phyloP scores from a whole-genome alignment of 2,113 vertebrate species.

The Ivindomyrus marchei region DNA sequence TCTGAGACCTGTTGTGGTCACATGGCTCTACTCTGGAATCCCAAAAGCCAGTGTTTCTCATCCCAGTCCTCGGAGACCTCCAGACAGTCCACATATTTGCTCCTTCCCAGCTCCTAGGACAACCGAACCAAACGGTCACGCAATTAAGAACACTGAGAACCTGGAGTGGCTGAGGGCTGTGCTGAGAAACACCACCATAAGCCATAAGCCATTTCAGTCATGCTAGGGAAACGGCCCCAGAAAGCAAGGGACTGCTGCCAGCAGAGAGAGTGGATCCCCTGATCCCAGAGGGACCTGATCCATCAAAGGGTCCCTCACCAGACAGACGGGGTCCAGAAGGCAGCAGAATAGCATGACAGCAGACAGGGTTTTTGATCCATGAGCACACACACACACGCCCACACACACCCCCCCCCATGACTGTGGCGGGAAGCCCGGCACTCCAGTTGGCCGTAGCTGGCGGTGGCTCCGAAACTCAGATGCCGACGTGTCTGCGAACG shows the following conservation, averaged over 20 bases:
- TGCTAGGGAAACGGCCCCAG: neutral
- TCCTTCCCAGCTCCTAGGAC: neutral
- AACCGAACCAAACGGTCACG: neutral
- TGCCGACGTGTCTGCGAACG: neutral
- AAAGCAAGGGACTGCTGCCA: neutral
- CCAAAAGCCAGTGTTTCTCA: neutral
- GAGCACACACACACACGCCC: neutral
- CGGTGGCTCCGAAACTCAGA: neutral
- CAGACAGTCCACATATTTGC: neutral
- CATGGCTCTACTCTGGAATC: neutral
- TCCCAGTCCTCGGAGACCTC: neutral
- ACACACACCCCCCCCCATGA: neutral
- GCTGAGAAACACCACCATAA: neutral
- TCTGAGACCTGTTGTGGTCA: neutral
- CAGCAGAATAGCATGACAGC: neutral
- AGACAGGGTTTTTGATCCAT: neutral
- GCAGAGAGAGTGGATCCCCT: neutral
- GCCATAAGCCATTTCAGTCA: neutral
- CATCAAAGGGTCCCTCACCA: neutral
- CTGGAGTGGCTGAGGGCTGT: neutral
- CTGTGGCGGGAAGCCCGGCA: neutral
- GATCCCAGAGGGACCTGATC: neutral
- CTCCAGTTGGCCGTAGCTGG: neutral
- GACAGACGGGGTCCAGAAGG: neutral
- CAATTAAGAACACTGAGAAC: neutral